These are phyloP conservation scores for Porphyrio hochstetteri DNA, from an alignment of 2,113 vertebrate genomes.

Conservation along the genomic window DNA sequence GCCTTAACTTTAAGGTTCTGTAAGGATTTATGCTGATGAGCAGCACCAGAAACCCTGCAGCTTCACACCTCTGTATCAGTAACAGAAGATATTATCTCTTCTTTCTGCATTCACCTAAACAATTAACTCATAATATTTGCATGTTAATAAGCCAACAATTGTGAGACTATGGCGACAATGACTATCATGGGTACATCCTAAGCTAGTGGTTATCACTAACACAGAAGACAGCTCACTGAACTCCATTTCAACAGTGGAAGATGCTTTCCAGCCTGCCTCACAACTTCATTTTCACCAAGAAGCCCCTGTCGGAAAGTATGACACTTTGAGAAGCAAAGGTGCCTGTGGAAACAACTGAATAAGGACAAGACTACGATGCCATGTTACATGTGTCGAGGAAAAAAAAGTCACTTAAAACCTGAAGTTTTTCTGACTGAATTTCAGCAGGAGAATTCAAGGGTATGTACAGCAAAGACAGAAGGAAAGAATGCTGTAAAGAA, in stretches of 20 bases:
- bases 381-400: fast-evolving
- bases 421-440: neutral
- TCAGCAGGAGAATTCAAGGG: neutral
- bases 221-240: neutral
- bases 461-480: neutral
- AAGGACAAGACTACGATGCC: neutral
- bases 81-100: neutral
- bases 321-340: neutral
- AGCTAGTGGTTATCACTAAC: neutral
- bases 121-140: neutral
- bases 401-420: fast-evolving
- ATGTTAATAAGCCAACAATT: neutral
- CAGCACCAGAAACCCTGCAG: fast-evolving
- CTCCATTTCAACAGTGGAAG: neutral
- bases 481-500: neutral
- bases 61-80: fast-evolving
- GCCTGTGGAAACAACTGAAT: neutral
- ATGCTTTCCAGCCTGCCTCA: neutral
- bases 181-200: neutral
- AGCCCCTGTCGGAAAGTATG: neutral
- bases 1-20: neutral
- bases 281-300: neutral
- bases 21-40: neutral
- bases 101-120: neutral
- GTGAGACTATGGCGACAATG: fast-evolving